Base-by-base conservation (phyloP, 2,888 invertebrate genomes). In the Conops quadrifasciatus region DNA sequence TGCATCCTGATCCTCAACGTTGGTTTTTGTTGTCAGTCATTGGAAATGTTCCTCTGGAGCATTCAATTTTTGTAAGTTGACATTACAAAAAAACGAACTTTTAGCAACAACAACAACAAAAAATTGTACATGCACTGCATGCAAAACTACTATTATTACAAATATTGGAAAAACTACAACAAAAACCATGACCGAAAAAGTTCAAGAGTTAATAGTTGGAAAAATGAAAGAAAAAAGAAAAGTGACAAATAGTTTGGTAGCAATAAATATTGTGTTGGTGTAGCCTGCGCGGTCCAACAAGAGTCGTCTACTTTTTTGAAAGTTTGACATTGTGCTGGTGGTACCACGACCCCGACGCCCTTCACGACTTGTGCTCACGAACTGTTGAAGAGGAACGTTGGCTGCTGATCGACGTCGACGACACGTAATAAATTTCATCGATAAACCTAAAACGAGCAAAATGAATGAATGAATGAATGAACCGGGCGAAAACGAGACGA, bases 361-460 rank as follows among this genome's bases (percentile, higher is more conserved):
- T 7, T 36, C 9, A 36, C 4, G 43, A 21, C 45, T 63, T 2
- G 19, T 15, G 7, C 28, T 36, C n/a, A 21, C 59, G 11, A 30
- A 28, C 19, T 9, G 63, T 43, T n/a, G 45, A 36, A 36, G 16
- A 36, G 47, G 13, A 36, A 43, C 26, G 28, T 51, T 51, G 63
- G 43, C 62, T n/a, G 53, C 24, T 36, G 62, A n/a, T 16, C 49
- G 28, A 16, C 58, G 58, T 36, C n/a, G 65, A 67, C 51, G 45
- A 28, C 53, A 74, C 59, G 74, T 71, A 76, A 77, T 77, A 77
- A 77, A 77, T 77, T 77, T 77, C 74, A 77, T 77, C 75, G 74
- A 76, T 77, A 75, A 63, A 63, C 4, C 45, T 45, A 2, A 15
- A 63, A 45, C 26, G 15, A 26, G 16, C 47, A 47, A 63, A 66